Evolutionary conservation across 2,797 vertebrate species (phyloP), one percentile per base, ranked within the genome.

Genomic region (Notamacropus eugenii): DNA sequence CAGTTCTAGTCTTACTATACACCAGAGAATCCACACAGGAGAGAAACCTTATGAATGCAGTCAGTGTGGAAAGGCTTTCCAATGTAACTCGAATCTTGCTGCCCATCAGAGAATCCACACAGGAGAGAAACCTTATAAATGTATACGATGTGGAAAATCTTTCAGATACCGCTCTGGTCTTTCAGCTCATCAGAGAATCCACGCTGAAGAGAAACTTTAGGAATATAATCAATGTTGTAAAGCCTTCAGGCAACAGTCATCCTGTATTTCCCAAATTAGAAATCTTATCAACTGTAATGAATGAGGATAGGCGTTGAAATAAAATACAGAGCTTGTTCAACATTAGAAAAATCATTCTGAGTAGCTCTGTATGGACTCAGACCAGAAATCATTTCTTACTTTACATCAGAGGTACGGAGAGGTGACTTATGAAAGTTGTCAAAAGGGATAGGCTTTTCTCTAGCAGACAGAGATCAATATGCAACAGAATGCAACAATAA

Each of bases 41-140:
- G 82, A 93, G 94, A 93, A 50, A 52, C 55, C 54, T 28, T 50
- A 22, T 31, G 50, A 55, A 40, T 55, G 91, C 87, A n/a, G 12
- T 27, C n/a, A 55, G 28, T 87, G 74, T 67, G 27, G 57, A 46
- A 90, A 59, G 56, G n/a, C 96, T 90, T 93, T 95, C 90, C 3
- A 0, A 10, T 13, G 55, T 90, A 54, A 55, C 90, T 67, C 12
- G 56, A 57, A 57, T 50, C 90, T 11, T 5, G 54, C 19, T 92
- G 57, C 54, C 27, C 92, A 74, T 58, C 91, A 4, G 54, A 57
- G 74, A 91, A 54, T 34, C 40, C 92, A 24, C 8, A 29, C 67
- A 14, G 9, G 90, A 50, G 56, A 59, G 28, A 93, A 90, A 19
- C 50, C 24, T 34, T 93, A 29, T 54, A 19, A 13, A 11, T 91